Base-by-base conservation (phyloP, 2,113 vertebrate species). In the Physeter macrocephalus region DNA sequence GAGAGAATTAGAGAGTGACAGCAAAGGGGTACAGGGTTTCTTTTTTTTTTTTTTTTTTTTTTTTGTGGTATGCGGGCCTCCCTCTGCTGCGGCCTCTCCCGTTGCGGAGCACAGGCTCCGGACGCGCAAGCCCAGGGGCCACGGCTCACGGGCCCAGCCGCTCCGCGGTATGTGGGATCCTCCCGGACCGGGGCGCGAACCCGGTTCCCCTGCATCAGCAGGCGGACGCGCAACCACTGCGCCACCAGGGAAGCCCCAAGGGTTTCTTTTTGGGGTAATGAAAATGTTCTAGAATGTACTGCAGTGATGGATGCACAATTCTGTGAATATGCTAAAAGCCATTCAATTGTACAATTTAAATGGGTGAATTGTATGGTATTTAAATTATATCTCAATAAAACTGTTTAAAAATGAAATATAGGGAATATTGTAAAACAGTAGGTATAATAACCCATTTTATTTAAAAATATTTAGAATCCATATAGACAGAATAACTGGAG, bases 11-110 rank as follows among this genome's bases (percentile, higher is more conserved):
- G 23, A 29, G 20, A 29, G 18, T 25, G 31, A 64, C 13, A n/a
- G 29, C 23, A 46, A 23, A 72, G 39, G 36, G 34, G 8, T 29
- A 3, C 2, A 9, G 20, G 14, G 61, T 43, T 57, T 66, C 54
- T 74, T 62, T 41, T 0, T 0, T 66, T 46, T 74, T 62, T 41
- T 0, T 0, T 66, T 46, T 74, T 62, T 41, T 0, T 0, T n/a
- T n/a, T n/a, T n/a, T n/a, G n/a, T n/a, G n/a, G n/a, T n/a, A n/a
- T n/a, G n/a, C n/a, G n/a, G n/a, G n/a, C n/a, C n/a, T n/a, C n/a
- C n/a, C n/a, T n/a, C n/a, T n/a, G n/a, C n/a, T n/a, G n/a, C n/a
- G n/a, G n/a, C n/a, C n/a, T n/a, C n/a, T n/a, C n/a, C n/a, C n/a
- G n/a, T n/a, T n/a, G n/a, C n/a, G n/a, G n/a, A n/a, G n/a, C n/a